phyloP scores from a whole-genome alignment of 92 coral and sea anemone genomes.

The Heliopora coerulea region DNA sequence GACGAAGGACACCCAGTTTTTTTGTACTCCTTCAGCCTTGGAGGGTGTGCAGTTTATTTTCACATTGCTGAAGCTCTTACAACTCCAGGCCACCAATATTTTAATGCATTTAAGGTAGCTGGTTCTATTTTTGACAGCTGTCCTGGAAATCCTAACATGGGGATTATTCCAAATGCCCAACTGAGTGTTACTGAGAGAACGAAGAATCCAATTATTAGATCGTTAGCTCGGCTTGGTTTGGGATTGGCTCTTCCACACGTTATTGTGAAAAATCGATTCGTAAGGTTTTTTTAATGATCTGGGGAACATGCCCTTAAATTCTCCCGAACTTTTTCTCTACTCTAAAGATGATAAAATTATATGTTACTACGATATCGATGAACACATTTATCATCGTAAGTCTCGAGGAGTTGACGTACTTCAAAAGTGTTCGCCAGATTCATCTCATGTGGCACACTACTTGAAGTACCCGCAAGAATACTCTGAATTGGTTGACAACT shows the following conservation, averaged over 20 bases:
- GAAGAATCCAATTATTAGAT: slow-evolving; percentile 54
- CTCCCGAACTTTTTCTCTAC: slow-evolving; percentile 66
- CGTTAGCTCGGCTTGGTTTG: slow-evolving; percentile 59
- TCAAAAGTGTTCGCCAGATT: slow-evolving; percentile 73
- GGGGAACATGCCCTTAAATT: slow-evolving; percentile 50
- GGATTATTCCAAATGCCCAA: slow-evolving; percentile 61
- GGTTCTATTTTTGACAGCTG: slow-evolving; percentile 97
- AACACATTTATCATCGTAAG: slow-evolving; percentile 57
- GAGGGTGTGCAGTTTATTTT: slow-evolving; percentile 70
- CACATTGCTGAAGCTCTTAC: slow-evolving; percentile 66
- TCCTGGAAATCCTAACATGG: slow-evolving; percentile 68
- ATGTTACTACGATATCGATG: slow-evolving; percentile 65
- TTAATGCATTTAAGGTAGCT: slow-evolving; percentile 56
- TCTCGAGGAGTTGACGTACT: slow-evolving; percentile 59
- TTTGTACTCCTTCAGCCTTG: slow-evolving; percentile 72
- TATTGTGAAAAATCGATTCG: slow-evolving; percentile 49
- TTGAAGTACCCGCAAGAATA: slow-evolving; percentile 78
- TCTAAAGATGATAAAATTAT: slow-evolving; percentile 80
- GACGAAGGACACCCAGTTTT: slow-evolving; percentile 58
- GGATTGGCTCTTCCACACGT: slow-evolving; percentile 58
- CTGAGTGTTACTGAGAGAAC: slow-evolving; percentile 68
- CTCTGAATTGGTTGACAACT: slow-evolving; percentile 52
- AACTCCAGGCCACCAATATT: slow-evolving; percentile 41
- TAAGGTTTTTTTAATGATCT: slow-evolving; percentile 62
- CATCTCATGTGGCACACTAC: slow-evolving; percentile 86